Evolutionary conservation across 2,888 invertebrate species (phyloP).

Genomic region (Opisthograptis luteolata): DNA sequence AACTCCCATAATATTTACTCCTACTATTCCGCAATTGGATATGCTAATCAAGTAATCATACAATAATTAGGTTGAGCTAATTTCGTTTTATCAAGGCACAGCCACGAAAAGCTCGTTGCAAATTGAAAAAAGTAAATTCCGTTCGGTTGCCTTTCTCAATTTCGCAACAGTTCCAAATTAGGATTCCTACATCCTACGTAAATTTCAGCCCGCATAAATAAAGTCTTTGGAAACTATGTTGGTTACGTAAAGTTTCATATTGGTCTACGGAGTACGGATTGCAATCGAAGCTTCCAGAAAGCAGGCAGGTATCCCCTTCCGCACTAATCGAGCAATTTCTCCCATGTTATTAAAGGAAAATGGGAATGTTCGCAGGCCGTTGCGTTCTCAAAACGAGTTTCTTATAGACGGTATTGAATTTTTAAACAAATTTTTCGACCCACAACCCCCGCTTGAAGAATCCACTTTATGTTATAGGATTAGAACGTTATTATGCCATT

Average conservation of each 20-base stretch:
- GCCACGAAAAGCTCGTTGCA: too few species aligned
- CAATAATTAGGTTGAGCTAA: neutral
- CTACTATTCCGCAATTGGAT: neutral
- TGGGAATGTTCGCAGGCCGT: slow-evolving; percentile 79
- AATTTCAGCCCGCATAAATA: slow-evolving; percentile 6
- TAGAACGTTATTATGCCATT: slow-evolving; percentile 72
- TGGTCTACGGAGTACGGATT: slow-evolving; percentile 52
- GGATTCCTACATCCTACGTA: neutral
- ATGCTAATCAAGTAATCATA: neutral
- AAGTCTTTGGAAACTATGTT: slow-evolving; percentile 6
- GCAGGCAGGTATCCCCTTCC: slow-evolving; percentile 58
- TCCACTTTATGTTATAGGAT: slow-evolving; percentile 73
- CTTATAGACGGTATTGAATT: slow-evolving; percentile 81
- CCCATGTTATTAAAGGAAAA: slow-evolving; percentile 80
- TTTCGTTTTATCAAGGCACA: neutral
- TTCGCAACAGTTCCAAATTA: neutral
- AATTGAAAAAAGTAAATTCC: too few species aligned
- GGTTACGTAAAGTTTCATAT: slow-evolving; percentile 39
- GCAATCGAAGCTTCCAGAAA: slow-evolving; percentile 60
- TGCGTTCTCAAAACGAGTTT: slow-evolving; percentile 77
- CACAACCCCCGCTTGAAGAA: slow-evolving; percentile 53
- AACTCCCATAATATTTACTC: neutral
- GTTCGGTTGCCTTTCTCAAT: neutral
- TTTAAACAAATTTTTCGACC: slow-evolving; percentile 81
- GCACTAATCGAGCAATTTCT: slow-evolving; percentile 81